Evolutionary conservation across 2,888 invertebrate species (phyloP), one percentile per base, ranked within the genome.

Genomic region (Acrobasis suavella): DNA sequence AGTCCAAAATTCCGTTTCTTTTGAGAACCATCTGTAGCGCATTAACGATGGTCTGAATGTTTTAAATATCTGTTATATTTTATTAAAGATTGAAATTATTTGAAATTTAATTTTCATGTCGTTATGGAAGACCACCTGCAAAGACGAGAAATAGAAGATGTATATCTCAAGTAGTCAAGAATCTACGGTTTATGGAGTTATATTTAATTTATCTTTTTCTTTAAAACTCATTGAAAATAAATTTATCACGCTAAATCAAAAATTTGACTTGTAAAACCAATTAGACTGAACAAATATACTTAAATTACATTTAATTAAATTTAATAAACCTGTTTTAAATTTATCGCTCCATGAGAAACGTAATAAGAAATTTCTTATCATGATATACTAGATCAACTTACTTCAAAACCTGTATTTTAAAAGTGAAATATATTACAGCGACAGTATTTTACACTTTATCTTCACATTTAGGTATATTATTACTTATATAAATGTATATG

Each of bases 321-420:
- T 72, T 69, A 70, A 67, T 58, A 56, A 68, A 72, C 72, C 55
- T 69, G 70, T 72, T 74, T 67, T 42, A 60, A 62, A 70, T 70
- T 69, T 71, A 68, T 64, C 16, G 59, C 9, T 38, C 14, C 38
- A 16, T 38, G 38, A 6, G 64, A 68, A 67, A 68, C 67, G 58
- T 63, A 58, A 42, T 65, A 39, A 62, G 58, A 54, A 60, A 59
- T 60, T 61, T 54, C 54, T 59, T 59, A 59, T 59, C 50, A 17
- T 42, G 9, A 56, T 42, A 15, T 42, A 42, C 42, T 15, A 15
- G 46, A 46, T 39, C 16, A 42, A 22, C 6, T 46, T 46, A 56
- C 38, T 16, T 50, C 10, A 14, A 37, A 39, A 56, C 17, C 56
- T n/a, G 56, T 56, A 56, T 56, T 17, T 56, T 10, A 8, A 12